These are phyloP conservation scores for Cyanoramphus novaezelandiae DNA, from an alignment of 2,113 vertebrate species.

Conservation along the genomic window DNA sequence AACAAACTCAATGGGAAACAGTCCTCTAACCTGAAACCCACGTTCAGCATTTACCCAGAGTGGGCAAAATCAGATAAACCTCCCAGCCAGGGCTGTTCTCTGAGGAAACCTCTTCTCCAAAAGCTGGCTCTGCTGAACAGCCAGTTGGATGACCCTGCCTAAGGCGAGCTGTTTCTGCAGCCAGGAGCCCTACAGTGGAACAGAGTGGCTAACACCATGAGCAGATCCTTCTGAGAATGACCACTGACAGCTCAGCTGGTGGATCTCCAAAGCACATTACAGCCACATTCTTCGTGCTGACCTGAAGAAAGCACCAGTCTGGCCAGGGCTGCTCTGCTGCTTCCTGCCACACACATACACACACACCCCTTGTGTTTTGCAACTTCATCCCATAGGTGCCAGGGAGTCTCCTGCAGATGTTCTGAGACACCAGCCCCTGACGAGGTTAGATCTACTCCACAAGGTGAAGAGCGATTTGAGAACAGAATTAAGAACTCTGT, in stretches of 20 bases:
- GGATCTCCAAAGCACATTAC: not conserved
- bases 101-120: not conserved
- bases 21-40: not conserved
- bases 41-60: not conserved
- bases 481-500: not conserved
- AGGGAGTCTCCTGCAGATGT: not conserved
- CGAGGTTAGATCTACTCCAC: not conserved
- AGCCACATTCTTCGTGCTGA: not conserved
- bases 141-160: not conserved
- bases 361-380: not conserved
- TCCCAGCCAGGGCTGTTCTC: not conserved
- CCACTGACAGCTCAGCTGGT: not conserved
- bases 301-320: not conserved
- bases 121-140: not conserved
- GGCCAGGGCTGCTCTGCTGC: not conserved
- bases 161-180: not conserved
- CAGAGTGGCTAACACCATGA: not conserved
- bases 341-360: not conserved
- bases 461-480: not conserved
- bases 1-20: constrained; percentile 6
- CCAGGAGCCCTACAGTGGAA: not conserved
- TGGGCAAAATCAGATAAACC: not conserved
- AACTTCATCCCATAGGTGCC: not conserved
- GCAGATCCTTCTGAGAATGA: not conserved
- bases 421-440: not conserved